phyloP scores from a whole-genome alignment of 2,113 vertebrate genomes.

The Perccottus glenii region DNA sequence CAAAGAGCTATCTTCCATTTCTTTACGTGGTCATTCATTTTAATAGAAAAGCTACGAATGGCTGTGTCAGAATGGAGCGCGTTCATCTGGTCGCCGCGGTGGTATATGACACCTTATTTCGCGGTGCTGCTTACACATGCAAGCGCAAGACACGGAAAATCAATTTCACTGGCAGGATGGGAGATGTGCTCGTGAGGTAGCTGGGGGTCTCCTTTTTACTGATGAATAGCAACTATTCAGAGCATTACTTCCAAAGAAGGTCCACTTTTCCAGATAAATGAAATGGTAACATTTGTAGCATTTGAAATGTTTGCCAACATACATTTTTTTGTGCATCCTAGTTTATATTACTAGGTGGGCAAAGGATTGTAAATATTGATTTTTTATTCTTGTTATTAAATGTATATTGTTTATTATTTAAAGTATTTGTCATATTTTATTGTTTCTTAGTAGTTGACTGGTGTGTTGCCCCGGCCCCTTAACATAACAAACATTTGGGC shows the following conservation, averaged over 20 bases:
- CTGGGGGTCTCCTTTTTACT: slow-evolving; percentile 10
- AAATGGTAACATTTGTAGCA: neutral
- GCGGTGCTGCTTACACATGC: slow-evolving; percentile 26
- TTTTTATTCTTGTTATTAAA: too few species aligned
- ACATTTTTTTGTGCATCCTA: too few species aligned
- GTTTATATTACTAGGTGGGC: too few species aligned
- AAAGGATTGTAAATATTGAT: too few species aligned
- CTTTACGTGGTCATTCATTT: slow-evolving; percentile 5
- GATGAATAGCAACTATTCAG: slow-evolving; percentile 17
- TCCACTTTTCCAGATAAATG: neutral
- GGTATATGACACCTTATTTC: slow-evolving; percentile 55
- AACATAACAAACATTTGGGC: too few species aligned
- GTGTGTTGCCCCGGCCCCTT: too few species aligned
- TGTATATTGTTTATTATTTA: too few species aligned
- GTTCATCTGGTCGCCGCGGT: slow-evolving; percentile 32
- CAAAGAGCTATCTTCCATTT: slow-evolving; percentile 6
- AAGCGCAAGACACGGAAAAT: slow-evolving; percentile 40
- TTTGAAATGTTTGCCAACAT: too few species aligned
- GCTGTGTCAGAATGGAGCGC: slow-evolving; percentile 14
- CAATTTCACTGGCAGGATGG: slow-evolving; percentile 36
- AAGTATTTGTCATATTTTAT: too few species aligned
- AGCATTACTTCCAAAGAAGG: slow-evolving; percentile 9
- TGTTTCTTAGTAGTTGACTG: too few species aligned
- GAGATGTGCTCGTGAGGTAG: slow-evolving; percentile 11
- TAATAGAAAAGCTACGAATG: slow-evolving; percentile 57